A percentile compares a stretch with the other conserved stretches of the same genome.
phyloP scores from a whole-genome alignment of 2,888 invertebrate species.

The Halocaridina rubra region DNA sequence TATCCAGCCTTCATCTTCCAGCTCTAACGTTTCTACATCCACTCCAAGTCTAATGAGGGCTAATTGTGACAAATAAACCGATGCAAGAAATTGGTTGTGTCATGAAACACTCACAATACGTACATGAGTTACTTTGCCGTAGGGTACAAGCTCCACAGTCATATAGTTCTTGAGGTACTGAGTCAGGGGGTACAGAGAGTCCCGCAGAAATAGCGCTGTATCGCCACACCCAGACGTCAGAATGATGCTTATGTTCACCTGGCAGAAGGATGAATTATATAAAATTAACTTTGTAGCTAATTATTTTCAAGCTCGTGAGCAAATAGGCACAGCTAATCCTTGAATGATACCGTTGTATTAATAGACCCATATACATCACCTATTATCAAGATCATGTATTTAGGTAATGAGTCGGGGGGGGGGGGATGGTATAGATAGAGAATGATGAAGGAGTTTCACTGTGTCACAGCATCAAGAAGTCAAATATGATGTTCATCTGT shows the following conservation, averaged over 20 bases:
- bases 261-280: too few relatives aligned
- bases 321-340: neutral
- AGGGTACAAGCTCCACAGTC: slow-evolving; percentile 12
- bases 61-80: too few relatives aligned
- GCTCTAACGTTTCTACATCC: too few relatives aligned
- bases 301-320: neutral
- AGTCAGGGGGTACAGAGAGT: neutral
- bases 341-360: neutral
- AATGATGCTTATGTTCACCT: slow-evolving; percentile 25
- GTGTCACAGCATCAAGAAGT: too few relatives aligned
- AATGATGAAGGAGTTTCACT: too few relatives aligned
- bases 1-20: too few relatives aligned
- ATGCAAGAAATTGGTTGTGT: neutral
- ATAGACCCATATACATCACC: neutral
- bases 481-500: too few relatives aligned
- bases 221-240: slow-evolving; percentile 1
- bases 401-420: neutral
- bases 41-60: too few relatives aligned
- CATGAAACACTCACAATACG: neutral
- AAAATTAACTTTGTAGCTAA: neutral
- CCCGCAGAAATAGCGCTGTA: neutral
- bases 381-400: neutral
- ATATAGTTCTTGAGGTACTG: neutral
- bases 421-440: too few relatives aligned
- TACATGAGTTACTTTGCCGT: slow-evolving; percentile 12